A percentile compares a stretch with the other conserved stretches of the same genome.
These are phyloP conservation scores for Tricholaema leucomelas DNA, from an alignment of 2,113 vertebrate species.

Conservation along the genomic window DNA sequence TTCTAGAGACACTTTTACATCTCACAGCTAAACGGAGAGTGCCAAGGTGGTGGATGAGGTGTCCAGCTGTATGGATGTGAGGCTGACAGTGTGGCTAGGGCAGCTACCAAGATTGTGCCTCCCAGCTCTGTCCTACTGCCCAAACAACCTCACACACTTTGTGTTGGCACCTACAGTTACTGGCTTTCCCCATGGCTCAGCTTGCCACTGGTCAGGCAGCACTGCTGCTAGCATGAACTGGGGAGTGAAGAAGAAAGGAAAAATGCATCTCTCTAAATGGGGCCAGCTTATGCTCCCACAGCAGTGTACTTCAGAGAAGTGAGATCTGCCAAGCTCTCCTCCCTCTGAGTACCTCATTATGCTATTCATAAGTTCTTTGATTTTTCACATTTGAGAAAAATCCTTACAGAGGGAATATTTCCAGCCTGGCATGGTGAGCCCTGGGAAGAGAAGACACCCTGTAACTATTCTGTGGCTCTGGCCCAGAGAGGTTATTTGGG, in stretches of 20 bases:
- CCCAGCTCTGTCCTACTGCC: background rate
- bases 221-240: background rate
- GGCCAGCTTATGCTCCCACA: background rate
- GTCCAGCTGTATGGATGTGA: accelerated
- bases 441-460: background rate
- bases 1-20: background rate
- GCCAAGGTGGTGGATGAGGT: background rate
- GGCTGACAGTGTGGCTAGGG: background rate
- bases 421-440: background rate
- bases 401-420: background rate
- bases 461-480: background rate
- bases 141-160: accelerated
- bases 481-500: accelerated
- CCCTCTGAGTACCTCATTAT: background rate
- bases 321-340: background rate
- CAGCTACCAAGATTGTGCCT: background rate
- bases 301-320: background rate
- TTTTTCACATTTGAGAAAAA: background rate
- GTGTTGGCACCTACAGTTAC: accelerated
- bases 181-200: background rate
- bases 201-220: background rate
- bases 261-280: background rate
- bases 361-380: background rate
- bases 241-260: background rate
- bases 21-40: background rate